A percentile compares a stretch with the other conserved stretches of the same genome.
Conservation (phyloP, 2,113 vertebrate genomes). For the Pyrgilauda ruficollis region DNA sequence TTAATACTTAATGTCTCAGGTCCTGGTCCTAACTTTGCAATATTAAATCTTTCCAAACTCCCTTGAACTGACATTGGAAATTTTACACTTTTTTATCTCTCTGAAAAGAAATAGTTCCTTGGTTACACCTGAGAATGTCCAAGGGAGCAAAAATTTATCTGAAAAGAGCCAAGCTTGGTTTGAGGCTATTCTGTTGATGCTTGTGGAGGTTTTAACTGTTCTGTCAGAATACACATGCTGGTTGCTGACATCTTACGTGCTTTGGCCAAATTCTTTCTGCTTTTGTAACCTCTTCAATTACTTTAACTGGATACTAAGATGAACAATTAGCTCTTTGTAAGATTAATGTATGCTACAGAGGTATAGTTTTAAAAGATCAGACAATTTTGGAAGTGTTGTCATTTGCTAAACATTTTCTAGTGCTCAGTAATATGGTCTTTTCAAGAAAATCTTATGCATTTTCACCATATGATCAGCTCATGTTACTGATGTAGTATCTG, state of each 20-base stretch:
- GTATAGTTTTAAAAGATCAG: background rate
- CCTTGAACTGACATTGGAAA: background rate
- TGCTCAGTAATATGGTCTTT: background rate
- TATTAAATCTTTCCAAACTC: background rate
- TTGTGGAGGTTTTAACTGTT: background rate
- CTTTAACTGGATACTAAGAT: background rate
- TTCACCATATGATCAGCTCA: background rate
- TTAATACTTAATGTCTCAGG: background rate
- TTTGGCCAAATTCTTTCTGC: background rate
- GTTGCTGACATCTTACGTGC: background rate
- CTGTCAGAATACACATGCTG: background rate
- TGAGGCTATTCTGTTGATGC: background rate
- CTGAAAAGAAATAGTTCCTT: background rate
- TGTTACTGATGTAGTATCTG: background rate
- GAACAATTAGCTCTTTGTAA: background rate
- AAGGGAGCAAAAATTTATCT: background rate
- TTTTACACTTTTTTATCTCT: background rate
- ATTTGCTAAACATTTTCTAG: background rate
- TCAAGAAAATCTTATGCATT: background rate
- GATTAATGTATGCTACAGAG: background rate
- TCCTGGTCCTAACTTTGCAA: background rate
- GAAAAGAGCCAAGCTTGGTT: background rate
- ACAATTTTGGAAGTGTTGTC: background rate
- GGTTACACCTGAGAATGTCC: background rate
- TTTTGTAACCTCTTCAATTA: background rate